Conservation (phyloP, 1,140 invertebrate species). For the Thalassaphorura encarpata region DNA sequence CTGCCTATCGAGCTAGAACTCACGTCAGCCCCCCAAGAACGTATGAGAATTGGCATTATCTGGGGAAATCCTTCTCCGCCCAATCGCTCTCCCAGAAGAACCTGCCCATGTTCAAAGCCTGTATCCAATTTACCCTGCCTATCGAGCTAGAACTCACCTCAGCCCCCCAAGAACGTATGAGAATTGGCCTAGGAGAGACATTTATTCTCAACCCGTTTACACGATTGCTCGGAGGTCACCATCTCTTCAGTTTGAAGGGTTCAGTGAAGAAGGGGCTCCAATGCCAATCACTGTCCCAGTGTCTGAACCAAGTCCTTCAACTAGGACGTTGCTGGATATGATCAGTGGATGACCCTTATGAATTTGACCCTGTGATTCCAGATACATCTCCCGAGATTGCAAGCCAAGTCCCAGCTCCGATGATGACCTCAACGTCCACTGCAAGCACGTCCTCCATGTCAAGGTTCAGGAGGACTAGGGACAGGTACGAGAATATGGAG, state of each 20-base stretch:
- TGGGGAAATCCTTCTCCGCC: constrained; percentile 28
- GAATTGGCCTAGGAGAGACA: constrained; percentile 29
- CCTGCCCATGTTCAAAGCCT: constrained; percentile 12
- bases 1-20: neutral
- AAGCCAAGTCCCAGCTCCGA: constrained; percentile 31
- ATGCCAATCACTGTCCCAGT: constrained; percentile 20
- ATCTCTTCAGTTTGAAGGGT: constrained; percentile 26
- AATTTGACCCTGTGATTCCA: constrained; percentile 66
- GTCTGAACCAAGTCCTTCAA: constrained; percentile 29
- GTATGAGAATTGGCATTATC: constrained; percentile 5
- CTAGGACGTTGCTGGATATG: constrained; percentile 49
- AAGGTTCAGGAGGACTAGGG: constrained; percentile 30
- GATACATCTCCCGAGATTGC: constrained; percentile 53
- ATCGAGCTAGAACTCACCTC: constrained; percentile 9
- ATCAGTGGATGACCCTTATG: constrained; percentile 92
- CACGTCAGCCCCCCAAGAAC: neutral
- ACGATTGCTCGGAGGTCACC: constrained; percentile 25
- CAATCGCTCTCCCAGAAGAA: constrained; percentile 29
- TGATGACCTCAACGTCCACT: constrained; percentile 33
- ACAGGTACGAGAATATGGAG: constrained; percentile 61
- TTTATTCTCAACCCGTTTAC: constrained; percentile 19
- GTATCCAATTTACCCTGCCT: constrained; percentile 5
- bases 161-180: constrained; percentile 32
- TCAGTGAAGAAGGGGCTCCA: neutral
- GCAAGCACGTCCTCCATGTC: constrained; percentile 24